Conservation (phyloP, 1,140 invertebrate species). For the Meloidogyne floridensis region DNA sequence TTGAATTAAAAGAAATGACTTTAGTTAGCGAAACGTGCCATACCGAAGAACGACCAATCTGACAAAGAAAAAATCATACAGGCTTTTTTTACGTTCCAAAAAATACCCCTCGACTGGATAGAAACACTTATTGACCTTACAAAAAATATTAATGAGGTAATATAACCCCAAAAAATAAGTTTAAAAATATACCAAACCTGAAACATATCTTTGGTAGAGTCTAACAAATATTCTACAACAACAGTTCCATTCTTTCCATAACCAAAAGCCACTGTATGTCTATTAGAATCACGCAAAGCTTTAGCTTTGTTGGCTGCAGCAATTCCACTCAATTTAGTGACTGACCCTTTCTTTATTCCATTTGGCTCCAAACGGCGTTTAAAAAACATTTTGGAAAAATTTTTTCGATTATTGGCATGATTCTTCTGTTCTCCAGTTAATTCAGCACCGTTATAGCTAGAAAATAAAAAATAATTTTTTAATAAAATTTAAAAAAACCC, state of each 20-base stretch:
- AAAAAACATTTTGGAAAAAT: constrained; percentile 57
- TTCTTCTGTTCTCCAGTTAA: neutral
- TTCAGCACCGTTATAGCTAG: neutral
- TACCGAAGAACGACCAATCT: too few species aligned
- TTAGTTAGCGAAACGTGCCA: too few species aligned
- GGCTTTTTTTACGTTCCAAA: too few species aligned
- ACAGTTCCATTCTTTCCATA: constrained; percentile 59
- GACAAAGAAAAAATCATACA: too few species aligned
- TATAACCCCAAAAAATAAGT: too few species aligned
- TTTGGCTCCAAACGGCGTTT: constrained; percentile 44
- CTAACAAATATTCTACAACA: constrained; percentile 58
- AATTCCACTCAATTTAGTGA: constrained; percentile 30
- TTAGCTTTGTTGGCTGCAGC: constrained; percentile 34
- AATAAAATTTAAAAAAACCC: constrained; percentile 30
- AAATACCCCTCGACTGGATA: too few species aligned
- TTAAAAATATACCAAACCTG: constrained; percentile 40
- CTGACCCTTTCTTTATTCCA: constrained; percentile 57
- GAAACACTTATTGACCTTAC: too few species aligned
- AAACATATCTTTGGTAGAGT: constrained; percentile 63
- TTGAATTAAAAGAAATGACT: too few species aligned
- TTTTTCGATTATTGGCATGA: constrained; percentile 42
- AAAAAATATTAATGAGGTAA: too few species aligned
- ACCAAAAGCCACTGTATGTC: constrained; percentile 58
- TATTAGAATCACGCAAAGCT: constrained; percentile 47
- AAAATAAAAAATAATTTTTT: neutral